These are phyloP conservation scores for Trichonephila clavipes DNA, from an alignment of 1,140 invertebrate genomes.

Conservation along the genomic window DNA sequence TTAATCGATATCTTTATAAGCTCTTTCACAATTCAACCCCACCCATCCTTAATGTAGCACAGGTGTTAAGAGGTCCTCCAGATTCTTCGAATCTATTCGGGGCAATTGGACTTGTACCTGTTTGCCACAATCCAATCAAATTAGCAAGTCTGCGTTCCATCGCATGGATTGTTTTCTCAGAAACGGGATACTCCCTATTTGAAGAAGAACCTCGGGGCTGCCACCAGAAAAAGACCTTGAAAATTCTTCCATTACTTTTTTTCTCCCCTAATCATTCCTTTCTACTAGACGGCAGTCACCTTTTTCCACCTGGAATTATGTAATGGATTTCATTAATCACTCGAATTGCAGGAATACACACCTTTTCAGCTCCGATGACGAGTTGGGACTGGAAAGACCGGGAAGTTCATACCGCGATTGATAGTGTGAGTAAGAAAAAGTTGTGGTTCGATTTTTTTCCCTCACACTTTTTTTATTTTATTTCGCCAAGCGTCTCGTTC, in stretches of 20 bases:
- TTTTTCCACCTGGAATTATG: slow-evolving; percentile 32
- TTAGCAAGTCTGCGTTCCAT: neutral
- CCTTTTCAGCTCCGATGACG: neutral
- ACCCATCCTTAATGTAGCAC: neutral
- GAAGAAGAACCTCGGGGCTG: slow-evolving; percentile 1
- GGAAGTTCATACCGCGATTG: slow-evolving; percentile 16
- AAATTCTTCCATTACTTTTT: neutral
- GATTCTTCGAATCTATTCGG: neutral
- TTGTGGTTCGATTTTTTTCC: neutral
- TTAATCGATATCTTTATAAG: neutral
- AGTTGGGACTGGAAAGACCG: neutral
- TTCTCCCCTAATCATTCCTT: neutral
- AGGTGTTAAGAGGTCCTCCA: neutral
- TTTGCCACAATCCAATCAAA: neutral
- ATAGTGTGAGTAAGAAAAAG: neutral
- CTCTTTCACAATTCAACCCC: neutral
- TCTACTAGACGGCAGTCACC: slow-evolving; percentile 8
- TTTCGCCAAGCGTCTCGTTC: neutral
- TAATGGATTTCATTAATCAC: slow-evolving; percentile 41
- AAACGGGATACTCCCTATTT: slow-evolving; percentile 25
- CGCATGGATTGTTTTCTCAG: slow-evolving; percentile 23
- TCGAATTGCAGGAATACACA: neutral
- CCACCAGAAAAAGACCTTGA: slow-evolving; percentile 21
- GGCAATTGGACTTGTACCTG: neutral
- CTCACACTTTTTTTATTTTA: neutral